Evolutionary conservation across 2,113 vertebrate genomes (phyloP).

Genomic region (Dipodomys stephensi): DNA sequence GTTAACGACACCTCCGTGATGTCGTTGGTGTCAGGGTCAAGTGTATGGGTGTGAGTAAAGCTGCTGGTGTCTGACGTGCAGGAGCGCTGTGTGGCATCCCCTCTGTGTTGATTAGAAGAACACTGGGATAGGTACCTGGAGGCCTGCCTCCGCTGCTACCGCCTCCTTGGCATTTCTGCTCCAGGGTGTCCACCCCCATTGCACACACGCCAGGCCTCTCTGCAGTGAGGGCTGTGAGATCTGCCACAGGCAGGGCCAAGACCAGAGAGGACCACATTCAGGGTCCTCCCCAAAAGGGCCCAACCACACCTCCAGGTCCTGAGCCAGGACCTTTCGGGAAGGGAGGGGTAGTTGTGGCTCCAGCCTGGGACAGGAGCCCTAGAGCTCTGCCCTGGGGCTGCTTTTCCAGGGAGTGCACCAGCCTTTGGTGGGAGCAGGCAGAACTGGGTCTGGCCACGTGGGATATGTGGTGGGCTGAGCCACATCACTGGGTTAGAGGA

Average conservation of each 20-base stretch:
- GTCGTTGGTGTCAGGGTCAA: neutral
- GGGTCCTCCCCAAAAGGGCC: neutral
- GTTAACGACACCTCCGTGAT: neutral
- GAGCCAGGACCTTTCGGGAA: neutral
- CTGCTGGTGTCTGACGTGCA: neutral
- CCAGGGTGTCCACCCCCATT: neutral
- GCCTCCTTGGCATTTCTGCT: no score
- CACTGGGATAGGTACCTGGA: neutral
- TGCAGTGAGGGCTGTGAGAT: neutral
- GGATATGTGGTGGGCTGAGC: neutral
- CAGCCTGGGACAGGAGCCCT: neutral
- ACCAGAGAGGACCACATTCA: neutral
- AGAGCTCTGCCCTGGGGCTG: neutral
- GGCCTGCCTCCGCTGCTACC: neutral
- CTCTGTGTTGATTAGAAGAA: neutral
- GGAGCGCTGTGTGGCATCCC: neutral
- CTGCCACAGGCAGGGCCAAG: neutral
- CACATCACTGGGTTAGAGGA: neutral
- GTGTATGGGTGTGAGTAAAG: neutral
- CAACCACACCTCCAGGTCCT: neutral
- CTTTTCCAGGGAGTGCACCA: neutral
- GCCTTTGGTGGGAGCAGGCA: neutral
- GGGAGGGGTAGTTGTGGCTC: neutral
- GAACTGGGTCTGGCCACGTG: rapidly evolving
- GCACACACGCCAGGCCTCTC: neutral